Evolutionary conservation across 2,888 invertebrate species (phyloP), one percentile per base, ranked within the genome.

Genomic region (Epiblema foenella): DNA sequence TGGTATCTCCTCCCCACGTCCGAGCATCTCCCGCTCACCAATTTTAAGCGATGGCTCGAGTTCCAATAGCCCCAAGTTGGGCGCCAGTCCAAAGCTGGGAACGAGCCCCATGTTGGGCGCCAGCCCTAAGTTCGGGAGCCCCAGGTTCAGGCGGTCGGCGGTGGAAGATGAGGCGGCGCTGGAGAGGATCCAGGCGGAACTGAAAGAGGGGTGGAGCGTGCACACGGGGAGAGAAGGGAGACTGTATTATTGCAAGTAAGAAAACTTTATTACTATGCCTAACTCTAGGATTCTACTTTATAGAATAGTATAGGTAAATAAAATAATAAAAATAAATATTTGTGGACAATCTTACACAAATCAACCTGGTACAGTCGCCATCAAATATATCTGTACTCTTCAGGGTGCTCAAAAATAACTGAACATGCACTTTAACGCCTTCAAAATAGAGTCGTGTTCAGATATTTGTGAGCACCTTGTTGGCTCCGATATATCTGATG

Each of bases 231-330:
- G 95, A 80, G 97, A 97, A 84, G 97, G 97, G 75, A 94, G 97
- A 79, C 95, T 97, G 74, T 98, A 97, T 90, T 98, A 97, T 94
- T 97, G 98, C 96, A 98, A 98, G 98, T 98, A 91, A 96, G 97
- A 95, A 33, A 12, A 54, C 58, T 62, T 12, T 29, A 54, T 54
- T 15, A 15, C 15, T 42, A 42, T 42, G 7, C 15, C 5, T 15
- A 24, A 24, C 24, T 24, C 24, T 24, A 3, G 1, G 1, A 24
- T 4, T 24, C 24, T 3, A 24, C 24, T 24, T 24, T 24, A 24
- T n/a, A n/a, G n/a, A n/a, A n/a, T n/a, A n/a, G n/a, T n/a, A n/a
- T n/a, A n/a, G n/a, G n/a, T n/a, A n/a, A n/a, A n/a, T n/a, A n/a
- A n/a, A n/a, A n/a, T n/a, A n/a, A n/a, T n/a, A n/a, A n/a, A n/a